Conservation (phyloP, 2,888 invertebrate genomes). For the Dasysyrphus albostriatus region DNA sequence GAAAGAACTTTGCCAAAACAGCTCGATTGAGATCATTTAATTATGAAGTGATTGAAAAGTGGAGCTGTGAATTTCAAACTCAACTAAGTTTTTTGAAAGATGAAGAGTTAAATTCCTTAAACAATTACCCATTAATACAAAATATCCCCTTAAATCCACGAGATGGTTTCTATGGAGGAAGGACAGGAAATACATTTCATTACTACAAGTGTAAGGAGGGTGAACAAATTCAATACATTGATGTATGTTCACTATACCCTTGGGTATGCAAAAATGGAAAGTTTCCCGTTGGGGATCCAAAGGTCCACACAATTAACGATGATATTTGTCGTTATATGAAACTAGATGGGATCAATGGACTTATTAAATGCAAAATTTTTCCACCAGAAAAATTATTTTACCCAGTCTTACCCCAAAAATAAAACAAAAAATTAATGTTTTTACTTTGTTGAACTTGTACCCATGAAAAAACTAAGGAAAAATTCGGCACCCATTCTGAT, state of each 20-base stretch:
- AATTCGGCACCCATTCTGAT: not conserved
- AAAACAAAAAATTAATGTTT: conserved; percentile 77
- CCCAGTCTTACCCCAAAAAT: conserved; percentile 78
- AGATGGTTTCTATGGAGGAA: too few relatives aligned
- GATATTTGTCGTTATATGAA: not conserved
- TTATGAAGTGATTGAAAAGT: too few relatives aligned
- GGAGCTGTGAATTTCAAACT: too few relatives aligned
- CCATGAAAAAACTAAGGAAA: not conserved
- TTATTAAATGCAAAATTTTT: conserved; percentile 37
- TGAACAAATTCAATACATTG: conserved; percentile 36
- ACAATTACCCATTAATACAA: too few relatives aligned
- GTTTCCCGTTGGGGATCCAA: conserved; percentile 25
- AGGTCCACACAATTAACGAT: not conserved
- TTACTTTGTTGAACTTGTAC: not conserved
- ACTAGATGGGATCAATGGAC: not conserved
- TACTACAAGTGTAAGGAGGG: not conserved
- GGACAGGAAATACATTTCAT: too few relatives aligned
- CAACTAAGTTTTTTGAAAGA: too few relatives aligned
- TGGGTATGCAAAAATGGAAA: conserved; percentile 10
- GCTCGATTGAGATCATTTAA: too few relatives aligned
- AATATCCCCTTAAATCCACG: too few relatives aligned
- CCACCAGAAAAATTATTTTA: conserved; percentile 76
- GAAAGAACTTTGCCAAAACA: not conserved
- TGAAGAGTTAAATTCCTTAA: too few relatives aligned
- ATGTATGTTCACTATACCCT: conserved; percentile 17